phyloP scores from a whole-genome alignment of 2,113 vertebrate species.

The Halichoerus grypus region DNA sequence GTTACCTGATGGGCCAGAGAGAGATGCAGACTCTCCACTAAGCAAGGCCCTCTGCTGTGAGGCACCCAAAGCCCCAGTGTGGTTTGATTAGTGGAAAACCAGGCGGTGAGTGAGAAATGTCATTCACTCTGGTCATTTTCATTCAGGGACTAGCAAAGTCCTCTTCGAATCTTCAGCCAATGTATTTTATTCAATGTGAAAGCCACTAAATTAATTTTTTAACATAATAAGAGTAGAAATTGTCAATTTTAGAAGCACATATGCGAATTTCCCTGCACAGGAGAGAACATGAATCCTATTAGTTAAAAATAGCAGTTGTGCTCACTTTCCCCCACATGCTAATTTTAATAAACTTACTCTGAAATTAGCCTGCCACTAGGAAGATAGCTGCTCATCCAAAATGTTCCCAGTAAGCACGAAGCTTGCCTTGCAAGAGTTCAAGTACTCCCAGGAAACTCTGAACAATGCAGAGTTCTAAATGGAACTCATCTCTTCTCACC shows the following conservation, averaged over 20 bases:
- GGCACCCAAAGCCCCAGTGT: background rate
- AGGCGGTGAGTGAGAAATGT: background rate
- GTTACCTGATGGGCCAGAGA: background rate
- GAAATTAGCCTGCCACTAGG: constrained; percentile 82
- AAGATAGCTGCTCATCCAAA: constrained; percentile 78
- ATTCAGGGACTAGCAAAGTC: constrained; percentile 61
- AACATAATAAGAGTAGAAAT: constrained; percentile 77
- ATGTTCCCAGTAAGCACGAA: constrained; percentile 62
- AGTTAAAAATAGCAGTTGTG: constrained; percentile 81
- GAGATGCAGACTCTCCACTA: background rate
- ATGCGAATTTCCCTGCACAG: constrained; percentile 73
- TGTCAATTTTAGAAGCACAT: constrained; percentile 81
- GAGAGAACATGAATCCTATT: constrained; percentile 81
- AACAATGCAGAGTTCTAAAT: constrained; percentile 31
- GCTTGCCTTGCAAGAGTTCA: constrained; percentile 69
- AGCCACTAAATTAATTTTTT: constrained; percentile 75
- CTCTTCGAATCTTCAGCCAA: constrained; percentile 49
- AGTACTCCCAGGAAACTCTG: constrained; percentile 54
- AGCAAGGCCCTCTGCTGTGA: background rate
- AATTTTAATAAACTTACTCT: constrained; percentile 84
- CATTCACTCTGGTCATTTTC: constrained; percentile 47
- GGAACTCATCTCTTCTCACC: background rate
- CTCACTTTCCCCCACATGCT: constrained; percentile 75
- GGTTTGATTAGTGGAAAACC: background rate
- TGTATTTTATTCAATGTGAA: constrained; percentile 68